Evolutionary conservation across 2,113 vertebrate species (phyloP).

Genomic region (Euleptes europaea): DNA sequence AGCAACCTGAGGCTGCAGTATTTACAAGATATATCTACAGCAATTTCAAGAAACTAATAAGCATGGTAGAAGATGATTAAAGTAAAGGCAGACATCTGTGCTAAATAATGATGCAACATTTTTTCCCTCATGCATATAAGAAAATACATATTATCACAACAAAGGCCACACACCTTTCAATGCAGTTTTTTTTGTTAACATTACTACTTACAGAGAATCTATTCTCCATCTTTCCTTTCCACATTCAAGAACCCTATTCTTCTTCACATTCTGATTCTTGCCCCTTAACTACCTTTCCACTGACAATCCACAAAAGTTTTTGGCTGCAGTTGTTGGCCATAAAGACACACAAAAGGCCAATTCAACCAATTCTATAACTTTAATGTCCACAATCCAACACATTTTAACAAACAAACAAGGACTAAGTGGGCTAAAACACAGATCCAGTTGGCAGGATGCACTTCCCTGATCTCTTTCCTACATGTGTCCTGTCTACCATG

Average conservation of each 20-base stretch:
- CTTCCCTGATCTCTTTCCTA: background rate
- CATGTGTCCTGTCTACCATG: background rate
- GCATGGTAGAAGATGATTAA: conserved; percentile 73
- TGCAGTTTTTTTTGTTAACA: conserved; percentile 78
- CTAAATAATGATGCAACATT: conserved; percentile 79
- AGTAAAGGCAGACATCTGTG: conserved; percentile 76
- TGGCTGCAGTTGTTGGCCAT: conserved; percentile 57
- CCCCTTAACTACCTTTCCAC: conserved; percentile 67
- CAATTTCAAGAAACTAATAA: conserved; percentile 76
- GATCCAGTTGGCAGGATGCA: background rate
- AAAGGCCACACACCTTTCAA: conserved; percentile 83
- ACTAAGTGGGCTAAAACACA: conserved; percentile 59
- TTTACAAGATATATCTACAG: conserved; percentile 84
- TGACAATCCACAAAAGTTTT: conserved; percentile 47
- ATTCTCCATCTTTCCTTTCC: conserved; percentile 73
- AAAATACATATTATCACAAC: conserved; percentile 84
- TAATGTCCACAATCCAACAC: conserved; percentile 64
- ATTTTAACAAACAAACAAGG: conserved; percentile 60
- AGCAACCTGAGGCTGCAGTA: conserved; percentile 74
- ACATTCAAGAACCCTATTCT: conserved; percentile 69
- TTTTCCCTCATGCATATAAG: conserved; percentile 87
- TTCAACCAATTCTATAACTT: conserved; percentile 61
- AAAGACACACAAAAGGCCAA: conserved; percentile 52
- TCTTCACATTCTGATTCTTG: conserved; percentile 70
- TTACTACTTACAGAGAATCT: conserved; percentile 81